Evolutionary conservation across 2,113 vertebrate genomes (phyloP).

Genomic region (Zosterops pallidus): DNA sequence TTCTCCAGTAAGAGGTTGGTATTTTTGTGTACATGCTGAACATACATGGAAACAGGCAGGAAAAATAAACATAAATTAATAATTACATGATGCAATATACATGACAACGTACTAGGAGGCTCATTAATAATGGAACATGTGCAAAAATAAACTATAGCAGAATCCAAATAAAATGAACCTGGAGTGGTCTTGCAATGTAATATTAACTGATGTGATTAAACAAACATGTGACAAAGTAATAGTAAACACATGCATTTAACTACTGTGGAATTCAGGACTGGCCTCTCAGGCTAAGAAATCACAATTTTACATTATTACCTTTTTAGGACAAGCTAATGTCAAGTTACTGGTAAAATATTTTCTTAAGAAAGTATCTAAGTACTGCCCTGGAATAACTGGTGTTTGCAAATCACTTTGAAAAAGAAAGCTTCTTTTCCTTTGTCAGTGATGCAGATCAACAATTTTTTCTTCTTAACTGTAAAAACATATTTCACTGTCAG

Average conservation of each 20-base stretch:
- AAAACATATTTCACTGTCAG: neutral
- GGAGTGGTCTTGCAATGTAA: neutral
- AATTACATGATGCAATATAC: constrained; percentile 27
- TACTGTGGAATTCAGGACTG: neutral
- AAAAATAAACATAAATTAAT: constrained; percentile 36
- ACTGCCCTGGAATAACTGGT: neutral
- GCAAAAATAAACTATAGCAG: constrained; percentile 32
- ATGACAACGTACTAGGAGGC: neutral
- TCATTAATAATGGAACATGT: constrained; percentile 33
- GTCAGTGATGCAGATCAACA: neutral
- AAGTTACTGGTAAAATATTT: neutral
- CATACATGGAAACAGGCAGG: neutral
- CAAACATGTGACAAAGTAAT: constrained; percentile 1
- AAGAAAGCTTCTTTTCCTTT: neutral
- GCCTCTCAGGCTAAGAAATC: neutral
- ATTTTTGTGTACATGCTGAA: neutral
- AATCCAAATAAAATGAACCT: constrained; percentile 3
- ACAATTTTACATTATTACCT: neutral
- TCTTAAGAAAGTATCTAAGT: neutral
- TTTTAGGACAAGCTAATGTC: neutral
- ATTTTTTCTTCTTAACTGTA: neutral
- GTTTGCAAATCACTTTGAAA: neutral
- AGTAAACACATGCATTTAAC: constrained; percentile 2
- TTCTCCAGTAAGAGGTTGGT: neutral
- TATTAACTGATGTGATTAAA: constrained; percentile 32